Evolutionary conservation across 1,140 invertebrate species (phyloP).

Genomic region (Kradibia gibbosae): DNA sequence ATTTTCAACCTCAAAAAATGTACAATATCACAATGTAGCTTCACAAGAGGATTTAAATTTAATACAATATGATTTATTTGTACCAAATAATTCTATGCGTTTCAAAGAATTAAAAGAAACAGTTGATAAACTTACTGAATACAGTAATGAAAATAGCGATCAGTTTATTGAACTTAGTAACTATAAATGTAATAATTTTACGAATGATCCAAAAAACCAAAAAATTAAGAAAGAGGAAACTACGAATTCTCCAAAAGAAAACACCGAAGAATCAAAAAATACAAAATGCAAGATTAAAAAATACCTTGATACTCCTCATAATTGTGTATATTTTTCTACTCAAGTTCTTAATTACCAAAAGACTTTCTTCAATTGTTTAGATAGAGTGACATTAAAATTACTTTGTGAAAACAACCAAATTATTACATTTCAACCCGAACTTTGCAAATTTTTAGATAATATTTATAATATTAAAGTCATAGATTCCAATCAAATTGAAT

Average conservation of each 20-base stretch:
- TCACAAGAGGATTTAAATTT: neutral
- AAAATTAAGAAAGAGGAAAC: slow-evolving; percentile 28
- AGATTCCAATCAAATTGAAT: slow-evolving; percentile 52
- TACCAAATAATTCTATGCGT: slow-evolving; percentile 36
- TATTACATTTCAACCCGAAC: slow-evolving; percentile 69
- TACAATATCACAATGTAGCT: neutral
- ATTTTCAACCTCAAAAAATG: neutral
- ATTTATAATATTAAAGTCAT: slow-evolving; percentile 58
- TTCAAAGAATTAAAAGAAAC: slow-evolving; percentile 39
- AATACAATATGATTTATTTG: slow-evolving; percentile 27
- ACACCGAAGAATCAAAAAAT: slow-evolving; percentile 20
- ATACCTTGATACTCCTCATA: slow-evolving; percentile 71
- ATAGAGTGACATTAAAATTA: slow-evolving; percentile 73
- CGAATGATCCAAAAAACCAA: slow-evolving; percentile 4
- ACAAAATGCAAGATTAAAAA: slow-evolving; percentile 16
- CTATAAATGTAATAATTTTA: slow-evolving; percentile 20
- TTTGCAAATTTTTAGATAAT: slow-evolving; percentile 65
- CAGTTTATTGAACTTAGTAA: slow-evolving; percentile 1
- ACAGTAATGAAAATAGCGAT: slow-evolving; percentile 8
- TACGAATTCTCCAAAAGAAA: slow-evolving; percentile 18
- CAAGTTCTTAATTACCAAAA: slow-evolving; percentile 70
- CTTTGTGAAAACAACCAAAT: slow-evolving; percentile 74
- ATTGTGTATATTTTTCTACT: slow-evolving; percentile 78
- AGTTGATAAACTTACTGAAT: slow-evolving; percentile 17
- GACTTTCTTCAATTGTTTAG: slow-evolving; percentile 72